Conservation (phyloP, 2,113 vertebrate genomes). For the Etia nguti region DNA sequence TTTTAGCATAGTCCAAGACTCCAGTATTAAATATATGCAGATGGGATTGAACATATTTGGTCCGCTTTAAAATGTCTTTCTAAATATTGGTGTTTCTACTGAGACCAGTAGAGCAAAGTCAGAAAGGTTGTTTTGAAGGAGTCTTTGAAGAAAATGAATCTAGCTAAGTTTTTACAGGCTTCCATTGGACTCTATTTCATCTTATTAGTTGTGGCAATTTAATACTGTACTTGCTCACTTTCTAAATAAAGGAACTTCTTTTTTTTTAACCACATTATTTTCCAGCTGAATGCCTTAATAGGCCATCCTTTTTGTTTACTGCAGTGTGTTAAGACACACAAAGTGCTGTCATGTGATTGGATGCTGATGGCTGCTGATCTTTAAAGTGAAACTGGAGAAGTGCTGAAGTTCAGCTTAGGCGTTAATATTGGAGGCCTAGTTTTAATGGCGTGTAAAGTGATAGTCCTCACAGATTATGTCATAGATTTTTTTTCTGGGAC, state of each 20-base stretch:
- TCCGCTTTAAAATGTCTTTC: no score
- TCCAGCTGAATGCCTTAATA: not conserved
- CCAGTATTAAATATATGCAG: no score
- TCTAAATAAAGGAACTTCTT: not conserved
- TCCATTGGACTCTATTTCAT: not conserved
- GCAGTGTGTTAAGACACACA: not conserved
- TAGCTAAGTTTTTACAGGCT: not conserved
- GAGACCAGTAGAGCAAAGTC: not conserved
- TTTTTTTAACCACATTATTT: not conserved
- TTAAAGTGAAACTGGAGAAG: constrained; percentile 37
- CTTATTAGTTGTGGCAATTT: not conserved
- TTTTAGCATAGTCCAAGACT: not conserved
- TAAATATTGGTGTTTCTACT: rapidly evolving
- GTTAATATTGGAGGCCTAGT: constrained; percentile 17
- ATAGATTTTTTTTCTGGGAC: constrained; percentile 40
- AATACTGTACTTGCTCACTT: not conserved
- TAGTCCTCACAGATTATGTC: constrained; percentile 47
- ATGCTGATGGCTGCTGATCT: not conserved
- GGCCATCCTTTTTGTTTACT: not conserved
- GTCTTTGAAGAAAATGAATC: not conserved
- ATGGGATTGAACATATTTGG: no score
- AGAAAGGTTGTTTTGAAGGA: not conserved
- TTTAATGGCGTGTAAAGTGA: constrained; percentile 59
- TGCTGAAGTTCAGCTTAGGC: constrained; percentile 21
- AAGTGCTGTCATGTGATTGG: not conserved